Evolutionary conservation across 2,797 vertebrate genomes (phyloP), one percentile per base, ranked within the genome.

Genomic region (Gobionotothen gibberifrons): DNA sequence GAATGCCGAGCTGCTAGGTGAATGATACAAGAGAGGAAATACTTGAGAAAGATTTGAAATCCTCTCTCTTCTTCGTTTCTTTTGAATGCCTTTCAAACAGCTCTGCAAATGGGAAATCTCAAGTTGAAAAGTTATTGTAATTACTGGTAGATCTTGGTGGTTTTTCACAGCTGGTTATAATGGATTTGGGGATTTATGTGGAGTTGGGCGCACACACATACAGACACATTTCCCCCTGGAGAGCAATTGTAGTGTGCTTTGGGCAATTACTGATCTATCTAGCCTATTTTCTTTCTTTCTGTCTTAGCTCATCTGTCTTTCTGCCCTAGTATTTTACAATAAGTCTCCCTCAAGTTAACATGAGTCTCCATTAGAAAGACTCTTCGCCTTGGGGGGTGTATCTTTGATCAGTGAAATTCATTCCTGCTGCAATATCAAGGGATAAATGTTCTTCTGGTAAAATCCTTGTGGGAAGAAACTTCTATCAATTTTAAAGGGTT

Each of bases 371-470:
- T 83, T 84, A 69, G 44, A 80, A 49, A 55, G n/a, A n/a, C 59
- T 79, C 76, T 36, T 36, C 2, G 8, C 32, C 8, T 32, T 11
- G 43, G 15, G 74, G 44, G 46, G 72, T 69, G 49, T 78, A 53
- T 78, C 79, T 80, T 83, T 87, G 72, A 86, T 86, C 75, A 72
- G 40, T 49, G 73, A 63, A 83, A 87, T 87, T 69, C 70, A 74
- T 87, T 69, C 78, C 51, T 62, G 48, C 26, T 81, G 70, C 75
- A 78, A 56, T 53, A 80, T 59, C 69, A 63, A 65, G 49, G 60
- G 63, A 82, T 59, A 69, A 84, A 80, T 63, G 10, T 59, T 59
- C 43, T 22, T 7, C 40, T 48, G 42, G 53, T 69, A 39, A 68
- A 76, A 58, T 67, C 58, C 62, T 75, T 17, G 26, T 54, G 51